Base-by-base conservation (phyloP, 64 coral and sea anemone species). In the Dendronephthya gigantea region DNA sequence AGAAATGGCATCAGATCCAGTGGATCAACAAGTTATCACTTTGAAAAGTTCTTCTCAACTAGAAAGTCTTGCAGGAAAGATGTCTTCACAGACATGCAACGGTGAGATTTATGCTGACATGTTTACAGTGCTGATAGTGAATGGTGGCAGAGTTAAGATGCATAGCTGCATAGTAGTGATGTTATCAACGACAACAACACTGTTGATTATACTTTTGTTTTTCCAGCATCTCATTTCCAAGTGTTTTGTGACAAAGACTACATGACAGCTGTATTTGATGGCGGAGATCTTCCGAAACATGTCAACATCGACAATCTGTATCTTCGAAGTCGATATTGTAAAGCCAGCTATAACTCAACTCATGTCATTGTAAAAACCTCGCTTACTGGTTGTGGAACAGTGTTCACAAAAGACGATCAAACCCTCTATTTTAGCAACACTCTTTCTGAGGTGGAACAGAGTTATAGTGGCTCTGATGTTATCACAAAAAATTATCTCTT, bases 401-500 rank as follows among this genome's bases (percentile, higher is more conserved):
- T 1, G 32, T 79, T 28, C 72, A 12, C 30, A 0, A 29, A 79
- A 35, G 22, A 79, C 28, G 72, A 79, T 6, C 72, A 79, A 79
- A 79, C 30, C 10, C 8, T 79, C 9, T 79, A 35, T 19, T 79
- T 79, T 19, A 79, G 15, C 13, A 79, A 79, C 72, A 19, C 17
- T 34, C 12, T 79, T 79, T 79, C 72, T 36, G 55, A n/a, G 17
- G 29, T 36, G 1, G 4, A 15, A 79, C 72, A 10, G 27, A 5
- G 19, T n/a, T 19, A 4, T 29, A 0, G 36, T 0, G 15, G 36
- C 12, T 79, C 22, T 79, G 72, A 33, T 39, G n/a, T 79, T 29
- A 62, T 62, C 17, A 79, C 72, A 19, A 79, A 33, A 79, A 33
- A 79, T 79, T 66, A 66, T 66, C 2, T 79, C 36, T 79, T 79